phyloP scores from a whole-genome alignment of 2,888 invertebrate genomes.

The Syrphus vitripennis region DNA sequence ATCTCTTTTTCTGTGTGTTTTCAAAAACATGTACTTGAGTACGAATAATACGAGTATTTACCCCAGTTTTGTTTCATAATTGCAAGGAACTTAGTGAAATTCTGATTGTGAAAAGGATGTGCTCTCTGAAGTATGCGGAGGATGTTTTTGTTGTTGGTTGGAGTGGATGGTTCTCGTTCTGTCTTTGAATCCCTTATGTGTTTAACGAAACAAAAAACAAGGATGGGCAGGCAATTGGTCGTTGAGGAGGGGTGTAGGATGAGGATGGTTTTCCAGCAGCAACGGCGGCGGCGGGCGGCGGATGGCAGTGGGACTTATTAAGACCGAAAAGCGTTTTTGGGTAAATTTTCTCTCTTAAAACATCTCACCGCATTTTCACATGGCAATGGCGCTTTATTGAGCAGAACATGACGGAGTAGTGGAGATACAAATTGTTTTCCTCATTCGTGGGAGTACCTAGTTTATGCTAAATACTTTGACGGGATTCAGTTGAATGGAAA shows the following conservation, averaged over 20 bases:
- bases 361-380: constrained; percentile 28
- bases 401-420: not conserved
- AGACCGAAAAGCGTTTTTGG: constrained; percentile 32
- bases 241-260: too few relatives aligned
- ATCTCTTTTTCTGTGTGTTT: constrained; percentile 48
- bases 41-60: too few relatives aligned
- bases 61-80: constrained; percentile 58
- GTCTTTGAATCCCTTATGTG: constrained; percentile 9
- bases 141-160: not conserved
- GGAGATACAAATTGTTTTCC: constrained; percentile 18
- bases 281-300: not conserved
- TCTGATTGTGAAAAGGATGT: not conserved
- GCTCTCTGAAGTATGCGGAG: not conserved
- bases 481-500: constrained; percentile 27
- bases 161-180: not conserved
- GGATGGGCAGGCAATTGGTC: not conserved
- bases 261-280: not conserved
- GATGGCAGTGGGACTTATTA: constrained; percentile 7
- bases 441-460: not conserved
- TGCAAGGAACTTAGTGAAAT: constrained; percentile 41
- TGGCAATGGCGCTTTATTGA: constrained; percentile 36
- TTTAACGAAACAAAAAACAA: not conserved
- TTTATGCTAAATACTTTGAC: constrained; percentile 41
- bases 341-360: constrained; percentile 18
- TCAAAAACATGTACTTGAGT: constrained; percentile 13